phyloP scores from a whole-genome alignment of 2,797 vertebrate genomes.

The Hyperoplus immaculatus region DNA sequence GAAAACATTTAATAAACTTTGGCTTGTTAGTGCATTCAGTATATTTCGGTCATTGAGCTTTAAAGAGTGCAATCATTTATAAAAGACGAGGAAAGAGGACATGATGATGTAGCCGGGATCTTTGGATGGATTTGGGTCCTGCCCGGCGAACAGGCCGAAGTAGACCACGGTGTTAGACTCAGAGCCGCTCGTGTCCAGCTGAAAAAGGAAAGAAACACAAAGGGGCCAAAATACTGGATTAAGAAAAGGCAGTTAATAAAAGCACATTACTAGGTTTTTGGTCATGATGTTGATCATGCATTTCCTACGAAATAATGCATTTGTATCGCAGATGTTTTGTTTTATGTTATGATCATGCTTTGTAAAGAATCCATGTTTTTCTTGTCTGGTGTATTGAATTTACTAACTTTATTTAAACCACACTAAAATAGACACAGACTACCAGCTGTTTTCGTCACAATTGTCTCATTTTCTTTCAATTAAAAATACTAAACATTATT shows the following conservation, averaged over 20 bases:
- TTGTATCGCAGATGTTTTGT: too few relatives aligned
- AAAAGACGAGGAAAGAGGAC: constrained; percentile 87
- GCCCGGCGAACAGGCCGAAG: constrained; percentile 82
- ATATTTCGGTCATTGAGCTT: background rate
- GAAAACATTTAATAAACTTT: constrained; percentile 45
- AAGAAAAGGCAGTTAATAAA: background rate
- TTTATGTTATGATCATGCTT: too few relatives aligned
- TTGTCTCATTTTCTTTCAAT: too few relatives aligned
- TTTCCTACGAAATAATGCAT: too few relatives aligned
- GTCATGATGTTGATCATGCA: too few relatives aligned
- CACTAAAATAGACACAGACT: too few relatives aligned
- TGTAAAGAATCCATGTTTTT: too few relatives aligned
- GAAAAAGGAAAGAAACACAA: constrained; percentile 33
- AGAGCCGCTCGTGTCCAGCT: constrained; percentile 76
- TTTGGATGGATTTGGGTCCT: constrained; percentile 80
- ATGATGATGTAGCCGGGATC: constrained; percentile 86
- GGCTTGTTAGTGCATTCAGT: constrained; percentile 18
- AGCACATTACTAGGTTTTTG: background rate
- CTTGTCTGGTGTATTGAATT: too few relatives aligned
- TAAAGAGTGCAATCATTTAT: constrained; percentile 72
- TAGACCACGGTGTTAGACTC: constrained; percentile 81
- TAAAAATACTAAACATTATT: background rate
- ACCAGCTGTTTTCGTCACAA: too few relatives aligned
- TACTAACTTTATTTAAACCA: too few relatives aligned
- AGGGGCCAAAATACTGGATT: background rate